These are phyloP conservation scores for Grus americana DNA, from an alignment of 2,113 vertebrate genomes.

Conservation along the genomic window DNA sequence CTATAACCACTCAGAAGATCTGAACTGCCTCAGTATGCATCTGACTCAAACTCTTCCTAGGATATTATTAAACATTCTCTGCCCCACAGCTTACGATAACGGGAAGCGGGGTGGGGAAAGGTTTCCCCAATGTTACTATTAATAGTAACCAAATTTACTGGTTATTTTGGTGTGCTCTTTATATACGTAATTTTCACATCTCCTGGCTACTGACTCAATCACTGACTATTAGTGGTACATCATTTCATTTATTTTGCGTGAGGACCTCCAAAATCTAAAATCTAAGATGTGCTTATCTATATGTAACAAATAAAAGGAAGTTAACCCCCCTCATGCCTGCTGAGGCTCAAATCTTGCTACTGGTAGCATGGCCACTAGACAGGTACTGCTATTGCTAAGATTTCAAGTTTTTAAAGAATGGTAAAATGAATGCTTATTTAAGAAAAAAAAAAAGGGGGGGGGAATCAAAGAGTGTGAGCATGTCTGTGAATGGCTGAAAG, in stretches of 20 bases:
- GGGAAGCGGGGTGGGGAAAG: not conserved
- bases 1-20: not conserved
- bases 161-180: not conserved
- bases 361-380: not conserved
- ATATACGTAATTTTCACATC: accelerated
- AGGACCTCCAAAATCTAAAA: not conserved
- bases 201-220: not conserved
- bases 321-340: not conserved
- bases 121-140: not conserved
- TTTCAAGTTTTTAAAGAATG: not conserved
- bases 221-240: not conserved
- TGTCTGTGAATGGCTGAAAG: not conserved
- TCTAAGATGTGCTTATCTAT: not conserved
- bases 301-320: not conserved
- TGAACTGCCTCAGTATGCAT: not conserved
- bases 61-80: not conserved
- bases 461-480: not conserved
- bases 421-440: not conserved
- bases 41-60: not conserved
- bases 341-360: not conserved
- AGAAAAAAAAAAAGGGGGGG: not conserved
- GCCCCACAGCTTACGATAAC: not conserved
- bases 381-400: not conserved
- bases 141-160: too few species aligned
- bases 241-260: not conserved